Conservation (phyloP, 2,888 invertebrate species). For the Drosophila anceps region DNA sequence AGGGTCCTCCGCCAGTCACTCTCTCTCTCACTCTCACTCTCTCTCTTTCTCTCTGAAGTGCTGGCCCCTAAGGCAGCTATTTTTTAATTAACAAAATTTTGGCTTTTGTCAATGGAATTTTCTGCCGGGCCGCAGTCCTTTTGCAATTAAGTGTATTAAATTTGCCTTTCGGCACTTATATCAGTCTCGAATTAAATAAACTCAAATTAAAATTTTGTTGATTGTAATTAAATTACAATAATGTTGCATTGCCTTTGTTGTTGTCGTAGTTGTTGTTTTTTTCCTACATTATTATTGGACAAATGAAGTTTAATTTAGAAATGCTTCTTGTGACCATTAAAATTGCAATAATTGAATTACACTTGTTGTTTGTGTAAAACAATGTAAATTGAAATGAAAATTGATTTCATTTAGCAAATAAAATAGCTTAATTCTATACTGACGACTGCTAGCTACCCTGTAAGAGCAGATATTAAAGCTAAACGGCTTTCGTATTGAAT, state of each 20-base stretch:
- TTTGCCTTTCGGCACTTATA: conserved; percentile 39
- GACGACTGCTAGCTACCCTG: background rate
- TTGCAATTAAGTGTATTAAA: conserved; percentile 69
- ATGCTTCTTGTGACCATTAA: background rate
- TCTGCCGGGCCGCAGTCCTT: conserved; percentile 22
- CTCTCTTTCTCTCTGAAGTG: background rate
- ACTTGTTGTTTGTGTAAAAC: conserved; percentile 6
- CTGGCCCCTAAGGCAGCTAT: conserved; percentile 32
- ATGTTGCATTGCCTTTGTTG: conserved; percentile 34
- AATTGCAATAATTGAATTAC: conserved; percentile 16
- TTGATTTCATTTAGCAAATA: background rate
- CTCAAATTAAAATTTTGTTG: conserved; percentile 43
- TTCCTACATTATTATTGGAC: conserved; percentile 1
- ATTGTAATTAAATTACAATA: conserved; percentile 57
- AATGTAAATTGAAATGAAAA: conserved; percentile 8
- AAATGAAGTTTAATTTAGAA: conserved; percentile 1
- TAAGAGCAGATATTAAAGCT: background rate
- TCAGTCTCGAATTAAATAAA: background rate
- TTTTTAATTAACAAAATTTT: conserved; percentile 65
- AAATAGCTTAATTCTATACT: background rate
- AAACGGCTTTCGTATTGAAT: background rate
- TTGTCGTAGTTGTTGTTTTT: background rate
- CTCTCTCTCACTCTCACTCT: too few species aligned
- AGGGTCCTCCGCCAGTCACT: background rate
- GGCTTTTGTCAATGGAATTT: conserved; percentile 21